Base-by-base conservation (phyloP, 1,140 invertebrate genomes). In the Drosophila carrolli region DNA sequence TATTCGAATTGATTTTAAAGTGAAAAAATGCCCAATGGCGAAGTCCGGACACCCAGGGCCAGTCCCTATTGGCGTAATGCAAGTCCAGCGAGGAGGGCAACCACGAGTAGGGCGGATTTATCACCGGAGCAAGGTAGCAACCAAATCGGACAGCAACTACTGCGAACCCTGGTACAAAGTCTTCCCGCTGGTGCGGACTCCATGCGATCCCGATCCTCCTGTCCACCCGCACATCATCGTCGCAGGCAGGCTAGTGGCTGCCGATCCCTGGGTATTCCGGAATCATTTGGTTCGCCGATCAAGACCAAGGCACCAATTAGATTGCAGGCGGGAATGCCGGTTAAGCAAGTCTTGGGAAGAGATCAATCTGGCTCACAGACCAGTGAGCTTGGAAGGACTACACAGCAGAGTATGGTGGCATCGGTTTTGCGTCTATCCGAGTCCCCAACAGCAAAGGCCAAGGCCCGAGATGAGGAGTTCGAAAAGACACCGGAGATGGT, bases 1-100 rank as follows among this genome's bases (percentile, higher is more conserved):
- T 14, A 11, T 19, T 44, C 27, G 38, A 19, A 38, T 35, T 41
- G 48, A 35, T 46, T 14, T 53, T 13, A 23, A 27, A 63, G 16
- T 9, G 59, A 70, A 35, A 62, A 70, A 61, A 86, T 85, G 81
- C 56, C 58, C 57, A 75, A 32, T 40, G 44, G 40, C 61, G 43
- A 13, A 7, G 37, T 27, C 7, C 23, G 29, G n/a, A 37, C 48
- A 40, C 7, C 6, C 2, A 38, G n/a, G 19, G 9, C 57, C 8
- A 43, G 40, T 58, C 73, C 71, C 13, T 43, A 58, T n/a, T 41
- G 60, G 32, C 40, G 60, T 1, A 40, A 43, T 57, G 27, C 7
- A 0, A 57, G n/a, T 37, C 16, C 16, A 6, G 10, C 59, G 16
- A n/a, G 35, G 1, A 70, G 14, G 11, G n/a, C 19, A 14, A 11